Evolutionary conservation across 64 coral and sea anemone genomes (phyloP), one percentile per base, ranked within the genome.

Genomic region (Montipora capricornis): DNA sequence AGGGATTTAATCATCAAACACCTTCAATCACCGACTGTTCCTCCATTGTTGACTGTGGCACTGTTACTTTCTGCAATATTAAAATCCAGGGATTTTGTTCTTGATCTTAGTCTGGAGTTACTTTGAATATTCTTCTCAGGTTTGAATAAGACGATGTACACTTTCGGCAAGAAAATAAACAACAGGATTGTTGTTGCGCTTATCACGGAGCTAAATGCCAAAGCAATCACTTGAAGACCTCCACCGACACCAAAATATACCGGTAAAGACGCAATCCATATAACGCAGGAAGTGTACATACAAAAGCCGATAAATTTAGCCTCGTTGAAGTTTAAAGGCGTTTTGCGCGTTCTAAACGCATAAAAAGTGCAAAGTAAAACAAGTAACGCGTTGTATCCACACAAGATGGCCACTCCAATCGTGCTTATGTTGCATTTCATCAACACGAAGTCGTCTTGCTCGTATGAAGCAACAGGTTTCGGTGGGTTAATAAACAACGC

Each of bases 291-390:
- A 0, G 96, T 95, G 79, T 98, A 98, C 90, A 94, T 98, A 68
- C 93, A 94, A 44, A 98, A 95, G 49, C 96, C 96, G 6, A 98
- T 92, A 44, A 93, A 93, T 44, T 98, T 98, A 9, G 96, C 96
- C 80, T 98, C 96, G 84, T 98, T 98, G 66, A 98, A 98, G 74
- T 98, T 98, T 2, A 92, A 47, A 3, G 96, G 96, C 20, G 94
- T 92, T 57, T 98, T 98, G 46, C 96, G 94, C 68, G 96, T 98
- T 71, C 89, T 76, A 74, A 98, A 98, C 19, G 96, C 96, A 26
- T 98, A 98, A 84, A 81, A 44, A 24, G 93, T 98, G 77, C 96
- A 98, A 24, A 98, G 80, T 2, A 98, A 10, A 2, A 98, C 86
- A 20, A 98, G 77, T 2, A 98, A 55, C 7, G 73, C 87, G 81